Evolutionary conservation across 2,797 vertebrate species (phyloP), one percentile per base, ranked within the genome.

Genomic region (Diplodus sargus): DNA sequence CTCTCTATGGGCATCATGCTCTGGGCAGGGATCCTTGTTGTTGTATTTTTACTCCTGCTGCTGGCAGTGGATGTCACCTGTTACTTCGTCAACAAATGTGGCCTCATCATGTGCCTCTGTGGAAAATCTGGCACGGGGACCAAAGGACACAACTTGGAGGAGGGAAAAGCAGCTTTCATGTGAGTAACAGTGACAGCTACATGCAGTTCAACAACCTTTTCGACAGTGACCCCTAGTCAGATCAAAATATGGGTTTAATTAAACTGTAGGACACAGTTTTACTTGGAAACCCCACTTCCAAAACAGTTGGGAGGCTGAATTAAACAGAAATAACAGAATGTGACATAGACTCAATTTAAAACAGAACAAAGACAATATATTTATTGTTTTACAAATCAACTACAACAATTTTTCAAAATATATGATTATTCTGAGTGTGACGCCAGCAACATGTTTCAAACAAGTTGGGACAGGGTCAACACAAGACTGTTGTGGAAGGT

Each of bases 41-140:
- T 99, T 53, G 95, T 95, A 51, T 99, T 99, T 16, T 89, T 98
- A 71, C 94, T 99, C 68, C 95, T 99, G 71, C 95, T 99, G 90
- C 96, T 99, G 91, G 96, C 95, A 1, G 96, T 99, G 89, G 98
- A 99, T 45, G 95, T 98, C 92, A 97, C 97, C 92, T 99, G 98
- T 94, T 99, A 96, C 95, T 98, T 99, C 94, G 93, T 99, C 87
- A 99, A 99, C 95, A 99, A 98, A 91, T 99, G 98, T 0, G 98
- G 98, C 78, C 95, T 99, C 85, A 95, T 99, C 78, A 99, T 99
- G 98, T 99, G 98, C 91, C 91, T 99, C 75, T 99, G 98, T 0
- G 98, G 97, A 11, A 99, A 98, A 70, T 93, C 97, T 0, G 97
- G 96, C 51, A 96, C 97, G 0, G 96, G 97, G 3, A 95, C 96